phyloP scores from a whole-genome alignment of 2,888 invertebrate species.

The Chesias legatella region DNA sequence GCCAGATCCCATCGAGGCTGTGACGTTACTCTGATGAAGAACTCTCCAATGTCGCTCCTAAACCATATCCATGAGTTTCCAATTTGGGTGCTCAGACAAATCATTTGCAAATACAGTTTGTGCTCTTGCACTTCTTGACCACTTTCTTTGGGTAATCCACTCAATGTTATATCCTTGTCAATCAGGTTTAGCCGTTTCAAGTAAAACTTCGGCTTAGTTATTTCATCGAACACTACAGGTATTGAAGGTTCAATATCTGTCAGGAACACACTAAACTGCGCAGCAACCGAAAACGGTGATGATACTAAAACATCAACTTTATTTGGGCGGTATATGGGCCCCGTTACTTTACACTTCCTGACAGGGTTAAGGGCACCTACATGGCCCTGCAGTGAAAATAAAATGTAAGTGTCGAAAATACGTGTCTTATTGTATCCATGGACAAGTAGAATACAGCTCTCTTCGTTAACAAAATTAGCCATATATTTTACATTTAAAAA shows the following conservation, averaged over 20 bases:
- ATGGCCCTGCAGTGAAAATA: slow-evolving; percentile 55
- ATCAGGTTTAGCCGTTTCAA: slow-evolving; percentile 56
- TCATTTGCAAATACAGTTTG: slow-evolving; percentile 59
- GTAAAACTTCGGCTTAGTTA: slow-evolving; percentile 47
- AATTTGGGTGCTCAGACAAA: slow-evolving; percentile 60
- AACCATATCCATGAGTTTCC: slow-evolving; percentile 70
- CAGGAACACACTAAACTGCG: slow-evolving; percentile 45
- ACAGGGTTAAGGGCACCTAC: slow-evolving; percentile 53
- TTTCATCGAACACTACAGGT: slow-evolving; percentile 49
- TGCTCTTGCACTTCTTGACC: slow-evolving; percentile 50
- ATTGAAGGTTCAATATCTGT: slow-evolving; percentile 60
- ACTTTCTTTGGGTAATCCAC: slow-evolving; percentile 51
- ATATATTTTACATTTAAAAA: slow-evolving; percentile 57
- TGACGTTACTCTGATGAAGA: slow-evolving; percentile 61
- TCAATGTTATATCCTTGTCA: slow-evolving; percentile 54
- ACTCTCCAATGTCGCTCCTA: slow-evolving; percentile 59
- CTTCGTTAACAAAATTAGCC: slow-evolving; percentile 58
- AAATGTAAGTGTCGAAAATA: slow-evolving; percentile 67
- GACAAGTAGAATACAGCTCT: slow-evolving; percentile 55
- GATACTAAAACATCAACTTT: slow-evolving; percentile 59
- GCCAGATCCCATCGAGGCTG: slow-evolving; percentile 67
- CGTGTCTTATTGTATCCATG: slow-evolving; percentile 71
- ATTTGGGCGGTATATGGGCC: slow-evolving; percentile 60
- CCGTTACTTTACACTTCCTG: slow-evolving; percentile 64
- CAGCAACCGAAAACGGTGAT: slow-evolving; percentile 52